Conservation (phyloP, 2,888 invertebrate species). For the Drosophila antonietae region DNA sequence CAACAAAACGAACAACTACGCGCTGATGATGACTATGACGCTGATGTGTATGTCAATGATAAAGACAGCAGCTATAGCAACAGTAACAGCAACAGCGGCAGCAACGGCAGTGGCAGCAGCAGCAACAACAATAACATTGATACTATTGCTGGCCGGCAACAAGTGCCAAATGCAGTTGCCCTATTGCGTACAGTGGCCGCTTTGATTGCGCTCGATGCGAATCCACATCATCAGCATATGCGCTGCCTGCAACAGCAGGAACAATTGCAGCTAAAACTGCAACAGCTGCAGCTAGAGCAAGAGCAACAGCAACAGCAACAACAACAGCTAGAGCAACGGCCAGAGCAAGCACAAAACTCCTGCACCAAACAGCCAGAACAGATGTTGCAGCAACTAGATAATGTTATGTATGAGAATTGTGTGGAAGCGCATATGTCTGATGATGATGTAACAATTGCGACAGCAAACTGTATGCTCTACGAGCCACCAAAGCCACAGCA, state of each 20-base stretch:
- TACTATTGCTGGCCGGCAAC: slow-evolving; percentile 37
- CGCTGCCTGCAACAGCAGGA: slow-evolving; percentile 80
- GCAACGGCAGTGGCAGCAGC: slow-evolving; percentile 40
- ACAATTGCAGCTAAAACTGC: slow-evolving; percentile 74
- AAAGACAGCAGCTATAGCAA: slow-evolving; percentile 32
- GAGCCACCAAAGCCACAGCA: slow-evolving; percentile 47
- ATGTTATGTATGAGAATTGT: slow-evolving; percentile 72
- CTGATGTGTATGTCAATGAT: slow-evolving; percentile 72
- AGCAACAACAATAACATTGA: slow-evolving; percentile 55
- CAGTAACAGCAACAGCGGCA: slow-evolving; percentile 19
- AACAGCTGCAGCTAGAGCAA: slow-evolving; percentile 83
- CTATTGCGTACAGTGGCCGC: slow-evolving; percentile 83
- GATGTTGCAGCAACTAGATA: slow-evolving; percentile 71
- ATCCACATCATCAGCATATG: slow-evolving; percentile 85
- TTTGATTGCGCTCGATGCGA: slow-evolving; percentile 83
- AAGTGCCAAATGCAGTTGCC: slow-evolving; percentile 82
- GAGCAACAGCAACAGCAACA: slow-evolving; percentile 83
- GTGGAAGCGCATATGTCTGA: slow-evolving; percentile 57
- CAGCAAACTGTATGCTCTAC: slow-evolving; percentile 29
- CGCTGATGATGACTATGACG: slow-evolving; percentile 80
- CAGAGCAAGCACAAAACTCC: slow-evolving; percentile 81
- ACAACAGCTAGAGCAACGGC: slow-evolving; percentile 37
- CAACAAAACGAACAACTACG: slow-evolving; percentile 53
- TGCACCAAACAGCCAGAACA: slow-evolving; percentile 83
- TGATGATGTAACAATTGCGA: slow-evolving; percentile 50